A percentile compares a stretch with the other conserved stretches of the same genome.
phyloP scores from a whole-genome alignment of 2,113 vertebrate species.

The Dicaeum eximium region DNA sequence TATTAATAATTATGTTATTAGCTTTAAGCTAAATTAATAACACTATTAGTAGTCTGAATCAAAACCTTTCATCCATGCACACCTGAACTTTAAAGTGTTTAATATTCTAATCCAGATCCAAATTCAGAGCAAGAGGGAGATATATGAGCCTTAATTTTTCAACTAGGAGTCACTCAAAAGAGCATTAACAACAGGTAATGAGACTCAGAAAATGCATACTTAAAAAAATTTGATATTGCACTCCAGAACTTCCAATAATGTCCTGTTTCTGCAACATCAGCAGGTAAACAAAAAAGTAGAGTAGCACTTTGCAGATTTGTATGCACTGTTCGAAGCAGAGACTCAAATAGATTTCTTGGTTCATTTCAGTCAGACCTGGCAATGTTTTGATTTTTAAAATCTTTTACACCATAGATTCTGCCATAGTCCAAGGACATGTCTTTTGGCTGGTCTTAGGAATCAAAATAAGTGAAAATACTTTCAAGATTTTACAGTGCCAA shows the following conservation, averaged over 20 bases:
- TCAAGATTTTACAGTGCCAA: not conserved
- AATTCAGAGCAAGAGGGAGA: not conserved
- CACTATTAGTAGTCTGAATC: not conserved
- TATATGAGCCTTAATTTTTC: not conserved
- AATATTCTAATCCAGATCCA: conserved; percentile 21
- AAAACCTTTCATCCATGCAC: not conserved
- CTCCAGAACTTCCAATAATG: not conserved
- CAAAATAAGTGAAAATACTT: not conserved
- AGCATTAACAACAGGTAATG: conserved; percentile 1
- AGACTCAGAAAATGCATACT: conserved; percentile 5
- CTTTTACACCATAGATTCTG: not conserved
- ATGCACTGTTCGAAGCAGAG: not conserved
- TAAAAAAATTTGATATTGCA: not conserved
- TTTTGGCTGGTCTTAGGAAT: not conserved
- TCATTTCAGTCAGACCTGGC: not conserved
- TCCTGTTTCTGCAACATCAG: conserved; percentile 29
- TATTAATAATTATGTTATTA: conserved; percentile 9
- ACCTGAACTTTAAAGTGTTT: not conserved
- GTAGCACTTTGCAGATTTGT: not conserved
- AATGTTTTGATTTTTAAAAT: not conserved
- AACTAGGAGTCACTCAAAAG: not conserved
- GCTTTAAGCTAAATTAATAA: conserved; percentile 1
- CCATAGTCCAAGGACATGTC: not conserved
- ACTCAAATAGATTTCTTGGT: not conserved
- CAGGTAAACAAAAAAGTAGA: conserved; percentile 5